Evolutionary conservation across 2,113 vertebrate genomes (phyloP), one percentile per base, ranked within the genome.

Genomic region (Dolichallabes microphthalmus): DNA sequence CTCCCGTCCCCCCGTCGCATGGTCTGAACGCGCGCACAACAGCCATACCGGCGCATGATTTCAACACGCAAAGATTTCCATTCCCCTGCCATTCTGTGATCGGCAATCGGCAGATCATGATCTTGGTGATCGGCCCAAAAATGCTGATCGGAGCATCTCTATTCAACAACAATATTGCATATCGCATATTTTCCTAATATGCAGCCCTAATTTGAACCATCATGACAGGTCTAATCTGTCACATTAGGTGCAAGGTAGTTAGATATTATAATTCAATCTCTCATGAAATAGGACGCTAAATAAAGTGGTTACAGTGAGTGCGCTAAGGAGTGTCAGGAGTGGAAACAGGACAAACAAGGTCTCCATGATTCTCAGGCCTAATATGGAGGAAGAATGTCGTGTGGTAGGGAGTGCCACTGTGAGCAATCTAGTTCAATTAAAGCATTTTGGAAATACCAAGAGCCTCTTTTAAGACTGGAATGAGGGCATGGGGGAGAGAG

Each of bases 371-470:
- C 83, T 85, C 80, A 55, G 82, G 86, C 88, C 86, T 89, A 87
- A 87, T 85, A 89, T 83, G 86, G 86, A 87, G 86, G 35, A 80
- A 89, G 75, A 85, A 83, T 83, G 80, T 69, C 12, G 17, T 69
- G 83, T 83, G 80, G 74, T 1, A 12, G 35, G 74, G 60, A 58
- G 84, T 69, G 69, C 80, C 76, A 39, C 73, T 79, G 68, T 53
- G 39, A 83, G 76, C 30, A 87, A 52, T 35, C 45, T 17, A 60
- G 66, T 35, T 79, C 74, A 82, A 82, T 86, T 60, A 82, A 69
- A 52, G 58, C 60, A 45, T 85, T 74, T 78, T 30, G 71, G 53
- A 52, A 81, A 71, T 19, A 74, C 11, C 1, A 64, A 76, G 22
- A 73, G 22, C 9, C 19, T 45, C 55, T 17, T 73, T 57, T 57